Base-by-base conservation (phyloP, 2,797 vertebrate species). In the Acestrorhynchus altus region DNA sequence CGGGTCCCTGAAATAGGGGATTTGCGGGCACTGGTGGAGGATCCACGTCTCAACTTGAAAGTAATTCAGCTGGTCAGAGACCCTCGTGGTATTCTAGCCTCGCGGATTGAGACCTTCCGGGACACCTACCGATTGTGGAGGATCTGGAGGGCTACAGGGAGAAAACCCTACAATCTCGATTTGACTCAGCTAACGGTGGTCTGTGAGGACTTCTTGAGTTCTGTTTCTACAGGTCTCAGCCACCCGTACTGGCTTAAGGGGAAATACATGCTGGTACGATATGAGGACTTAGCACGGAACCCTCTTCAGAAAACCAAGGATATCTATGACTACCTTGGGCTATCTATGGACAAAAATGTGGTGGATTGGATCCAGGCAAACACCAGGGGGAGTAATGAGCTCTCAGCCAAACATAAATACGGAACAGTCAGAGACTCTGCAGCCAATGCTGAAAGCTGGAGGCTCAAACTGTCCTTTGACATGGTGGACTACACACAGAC, bases 11-110 rank as follows among this genome's bases (percentile, higher is more conserved):
- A 96, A 86, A 92, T 98, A 35, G 95, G 82, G 0, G 96, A 97
- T 86, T 85, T 98, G 18, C 88, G 95, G 26, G 93, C 95, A 0
- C 86, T 98, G 78, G 93, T 97, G 3, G 95, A 98, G 78, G 96
- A 97, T 83, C 96, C 95, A 0, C 91, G 94, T 59, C 88, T 97
- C 5, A 97, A 98, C 86, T 85, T 97, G 84, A 97, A 98, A 89
- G 95, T 98, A 71, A 93, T 98, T 83, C 96, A 98, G 87, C 89
- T 98, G 68, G 96, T 98, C 40, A 92, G 96, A 24, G 96, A 98
- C 82, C 96, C 96, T 0, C 92, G 96, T 0, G 96, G 95, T 10
- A 97, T 97, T 81, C 89, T 98, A 78, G 94, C 96, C 0, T 98
- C 96, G 1, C 93, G 96, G 15, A 97, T 96, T 0, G 96, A 96